Conservation (phyloP, 2,888 invertebrate species). For the Sinohyriopsis cumingii region DNA sequence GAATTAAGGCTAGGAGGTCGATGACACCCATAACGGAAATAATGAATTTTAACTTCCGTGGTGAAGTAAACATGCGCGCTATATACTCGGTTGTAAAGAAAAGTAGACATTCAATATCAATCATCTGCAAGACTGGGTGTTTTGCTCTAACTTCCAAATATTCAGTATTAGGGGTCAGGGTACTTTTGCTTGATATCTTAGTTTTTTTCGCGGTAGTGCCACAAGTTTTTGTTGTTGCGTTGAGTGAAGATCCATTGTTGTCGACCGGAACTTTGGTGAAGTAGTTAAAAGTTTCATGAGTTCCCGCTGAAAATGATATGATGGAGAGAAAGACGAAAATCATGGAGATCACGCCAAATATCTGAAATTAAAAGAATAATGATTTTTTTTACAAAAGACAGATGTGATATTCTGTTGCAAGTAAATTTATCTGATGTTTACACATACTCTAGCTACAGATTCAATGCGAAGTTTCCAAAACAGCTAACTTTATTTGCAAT, state of each 20-base stretch:
- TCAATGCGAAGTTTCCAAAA: too few relatives aligned
- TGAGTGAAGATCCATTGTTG: too few relatives aligned
- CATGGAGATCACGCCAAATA: conserved; percentile 37
- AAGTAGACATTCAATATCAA: conserved; percentile 34
- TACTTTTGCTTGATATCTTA: not conserved
- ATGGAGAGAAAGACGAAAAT: conserved; percentile 44
- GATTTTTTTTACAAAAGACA: not conserved
- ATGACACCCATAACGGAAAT: conserved; percentile 38
- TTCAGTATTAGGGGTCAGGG: too few relatives aligned
- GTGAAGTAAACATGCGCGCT: conserved; percentile 25
- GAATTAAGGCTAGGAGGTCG: conserved; percentile 46
- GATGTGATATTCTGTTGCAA: not conserved
- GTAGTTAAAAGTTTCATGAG: conserved; percentile 33
- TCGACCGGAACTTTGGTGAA: conserved; percentile 1
- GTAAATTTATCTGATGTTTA: not conserved
- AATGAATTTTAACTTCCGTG: conserved; percentile 25
- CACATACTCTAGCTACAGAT: too few relatives aligned
- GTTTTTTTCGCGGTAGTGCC: conserved; percentile 3
- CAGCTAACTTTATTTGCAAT: too few relatives aligned
- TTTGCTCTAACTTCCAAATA: conserved; percentile 9
- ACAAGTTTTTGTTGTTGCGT: too few relatives aligned
- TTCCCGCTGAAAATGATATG: conserved; percentile 44
- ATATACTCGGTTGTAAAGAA: conserved; percentile 43
- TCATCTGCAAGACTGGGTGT: conserved; percentile 33
- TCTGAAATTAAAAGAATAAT: conserved; percentile 29